phyloP scores from a whole-genome alignment of 92 coral and sea anemone genomes.

The Phenganax subtilis region DNA sequence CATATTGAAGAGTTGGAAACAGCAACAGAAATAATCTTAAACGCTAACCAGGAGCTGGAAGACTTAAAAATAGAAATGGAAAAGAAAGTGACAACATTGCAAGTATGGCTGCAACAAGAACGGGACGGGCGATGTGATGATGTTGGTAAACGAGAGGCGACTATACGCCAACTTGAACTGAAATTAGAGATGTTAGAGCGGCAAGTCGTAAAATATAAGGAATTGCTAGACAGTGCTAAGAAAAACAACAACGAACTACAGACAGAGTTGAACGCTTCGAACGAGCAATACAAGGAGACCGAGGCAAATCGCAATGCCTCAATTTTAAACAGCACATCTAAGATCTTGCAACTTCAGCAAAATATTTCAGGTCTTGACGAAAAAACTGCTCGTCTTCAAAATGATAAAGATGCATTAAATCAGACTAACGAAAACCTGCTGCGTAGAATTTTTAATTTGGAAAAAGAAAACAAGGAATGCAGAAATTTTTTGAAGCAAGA shows the following conservation, averaged over 20 bases:
- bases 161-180: constrained; percentile 21
- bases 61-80: neutral
- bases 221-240: neutral
- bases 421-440: constrained; percentile 11
- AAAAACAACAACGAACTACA: neutral
- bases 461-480: neutral
- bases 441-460: constrained; percentile 6
- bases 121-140: neutral
- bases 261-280: neutral
- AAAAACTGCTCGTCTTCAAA: neutral
- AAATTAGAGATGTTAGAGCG: constrained; percentile 7
- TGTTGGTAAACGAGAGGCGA: neutral
- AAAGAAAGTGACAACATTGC: neutral
- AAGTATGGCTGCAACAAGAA: neutral
- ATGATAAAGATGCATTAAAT: neutral
- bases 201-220: constrained; percentile 1
- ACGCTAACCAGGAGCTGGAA: constrained; percentile 18
- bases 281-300: neutral
- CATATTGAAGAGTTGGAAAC: constrained; percentile 18
- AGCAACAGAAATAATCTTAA: constrained; percentile 16
- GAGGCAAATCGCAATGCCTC: neutral
- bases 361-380: constrained; percentile 5
- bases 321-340: neutral
- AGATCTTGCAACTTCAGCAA: neutral
- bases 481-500: neutral